Base-by-base conservation (phyloP, 2,113 vertebrate genomes). In the Ictalurus furcatus region DNA sequence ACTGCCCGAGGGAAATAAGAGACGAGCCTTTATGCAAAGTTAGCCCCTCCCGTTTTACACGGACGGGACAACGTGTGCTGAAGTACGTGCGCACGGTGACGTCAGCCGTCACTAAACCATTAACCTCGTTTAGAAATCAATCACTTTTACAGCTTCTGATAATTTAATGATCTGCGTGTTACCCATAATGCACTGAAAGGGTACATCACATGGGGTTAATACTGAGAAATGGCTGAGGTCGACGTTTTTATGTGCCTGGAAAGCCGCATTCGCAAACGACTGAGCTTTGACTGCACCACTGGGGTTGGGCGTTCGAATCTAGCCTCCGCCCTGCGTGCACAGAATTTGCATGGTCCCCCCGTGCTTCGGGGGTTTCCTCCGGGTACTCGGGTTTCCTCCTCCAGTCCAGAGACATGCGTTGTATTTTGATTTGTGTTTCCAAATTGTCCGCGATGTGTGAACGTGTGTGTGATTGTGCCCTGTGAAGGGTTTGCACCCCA, bases 81-180 rank as follows among this genome's bases (percentile, higher is more conserved):
- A 56, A 44, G 73, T 12, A 12, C 71, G 13, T 1, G 71, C 8
- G 4, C 34, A 12, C 2, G 0, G 16, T 30, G 30, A 82, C 37
- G 30, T 37, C 56, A 28, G 56, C 81, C 58, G 12, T 61, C 81
- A 3, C 2, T 30, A 12, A 34, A 11, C 54, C 80, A 34, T 82
- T 82, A 82, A 34, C 54, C 80, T 82, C 17, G n/a, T 82, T 82
- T 82, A 37, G 58, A 16, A 40, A 63, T 44, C 58, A 16, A 84
- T 40, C 12, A 12, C 17, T n/a, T n/a, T 79, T n/a, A 8, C 6
- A 76, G 73, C 73, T 73, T 7, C 30, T 76, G 37, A 25, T 6
- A 76, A 52, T 34, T 81, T 58, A 21, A 58, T 34, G 52, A 58
- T 54, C 30, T 59, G 54, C 1, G 52, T 4, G 54, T 37, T 80